phyloP scores from a whole-genome alignment of 2,113 vertebrate species.

The Rhynchomys soricoides region DNA sequence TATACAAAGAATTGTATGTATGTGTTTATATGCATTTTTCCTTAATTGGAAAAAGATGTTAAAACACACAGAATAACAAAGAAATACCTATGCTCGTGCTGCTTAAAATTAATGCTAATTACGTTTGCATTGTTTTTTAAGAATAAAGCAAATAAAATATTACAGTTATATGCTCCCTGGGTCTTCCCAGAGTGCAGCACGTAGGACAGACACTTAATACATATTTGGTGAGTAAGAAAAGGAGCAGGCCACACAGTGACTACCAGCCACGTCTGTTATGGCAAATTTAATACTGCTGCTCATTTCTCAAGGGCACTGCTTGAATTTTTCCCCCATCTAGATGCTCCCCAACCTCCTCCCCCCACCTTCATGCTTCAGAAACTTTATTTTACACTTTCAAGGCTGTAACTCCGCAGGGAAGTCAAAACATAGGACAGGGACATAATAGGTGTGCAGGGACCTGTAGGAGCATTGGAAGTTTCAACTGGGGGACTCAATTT shows the following conservation, averaged over 20 bases:
- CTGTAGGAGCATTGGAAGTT: background rate
- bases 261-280: no score
- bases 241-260: background rate
- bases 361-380: background rate
- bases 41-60: constrained; percentile 60
- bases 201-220: background rate
- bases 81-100: background rate
- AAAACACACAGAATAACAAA: constrained; percentile 10
- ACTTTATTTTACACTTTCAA: background rate
- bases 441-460: background rate
- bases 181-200: background rate
- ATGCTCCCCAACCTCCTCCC: background rate
- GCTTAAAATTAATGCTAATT: constrained; percentile 32
- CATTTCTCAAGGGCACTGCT: background rate
- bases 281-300: background rate
- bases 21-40: constrained; percentile 17
- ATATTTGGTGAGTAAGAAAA: background rate
- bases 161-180: background rate
- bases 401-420: background rate
- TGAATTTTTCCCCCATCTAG: background rate
- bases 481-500: accelerated
- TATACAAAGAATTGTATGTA: constrained; percentile 38
- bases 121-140: background rate
- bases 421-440: background rate
- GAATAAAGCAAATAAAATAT: constrained; percentile 26